These are phyloP conservation scores for Dynastes tityus DNA, from an alignment of 2,888 invertebrate species.

Conservation along the genomic window DNA sequence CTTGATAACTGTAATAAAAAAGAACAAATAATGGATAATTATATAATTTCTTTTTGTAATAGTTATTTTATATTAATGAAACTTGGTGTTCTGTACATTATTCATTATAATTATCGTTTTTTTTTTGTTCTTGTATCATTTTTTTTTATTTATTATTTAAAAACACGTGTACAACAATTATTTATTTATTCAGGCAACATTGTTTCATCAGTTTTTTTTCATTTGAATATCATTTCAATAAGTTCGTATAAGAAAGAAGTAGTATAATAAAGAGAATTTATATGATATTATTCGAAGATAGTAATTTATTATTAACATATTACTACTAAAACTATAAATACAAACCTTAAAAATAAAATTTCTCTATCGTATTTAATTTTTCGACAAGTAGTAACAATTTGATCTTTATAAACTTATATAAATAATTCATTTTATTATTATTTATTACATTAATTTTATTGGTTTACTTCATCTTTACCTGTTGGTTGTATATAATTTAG, in stretches of 20 bases:
- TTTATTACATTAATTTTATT: constrained; percentile 12
- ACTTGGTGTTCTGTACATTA: constrained; percentile 71
- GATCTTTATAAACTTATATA: constrained; percentile 52
- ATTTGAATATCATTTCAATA: constrained; percentile 31
- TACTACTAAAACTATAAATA: constrained; percentile 27
- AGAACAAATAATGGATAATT: constrained; percentile 15
- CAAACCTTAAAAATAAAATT: constrained; percentile 52
- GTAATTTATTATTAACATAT: constrained; percentile 8
- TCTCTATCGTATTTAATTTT: constrained; percentile 44
- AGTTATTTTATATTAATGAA: constrained; percentile 61
- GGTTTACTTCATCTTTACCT: constrained; percentile 43
- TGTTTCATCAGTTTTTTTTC: constrained; percentile 50
- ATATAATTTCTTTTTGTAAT: constrained; percentile 29
- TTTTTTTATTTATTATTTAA: constrained; percentile 57
- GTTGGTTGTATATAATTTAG: constrained; percentile 50
- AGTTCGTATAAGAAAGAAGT: constrained; percentile 25
- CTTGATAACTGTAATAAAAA: constrained; percentile 35
- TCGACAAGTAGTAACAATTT: constrained; percentile 51
- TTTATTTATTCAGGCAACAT: constrained; percentile 63
- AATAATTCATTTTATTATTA: constrained; percentile 49
- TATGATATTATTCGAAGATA: constrained; percentile 34
- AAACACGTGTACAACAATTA: constrained; percentile 68
- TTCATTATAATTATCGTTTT: constrained; percentile 58
- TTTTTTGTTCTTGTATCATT: constrained; percentile 47
- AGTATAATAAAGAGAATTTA: constrained; percentile 20